phyloP scores from a whole-genome alignment of 2,113 vertebrate species.

The Synchiropus splendidus region DNA sequence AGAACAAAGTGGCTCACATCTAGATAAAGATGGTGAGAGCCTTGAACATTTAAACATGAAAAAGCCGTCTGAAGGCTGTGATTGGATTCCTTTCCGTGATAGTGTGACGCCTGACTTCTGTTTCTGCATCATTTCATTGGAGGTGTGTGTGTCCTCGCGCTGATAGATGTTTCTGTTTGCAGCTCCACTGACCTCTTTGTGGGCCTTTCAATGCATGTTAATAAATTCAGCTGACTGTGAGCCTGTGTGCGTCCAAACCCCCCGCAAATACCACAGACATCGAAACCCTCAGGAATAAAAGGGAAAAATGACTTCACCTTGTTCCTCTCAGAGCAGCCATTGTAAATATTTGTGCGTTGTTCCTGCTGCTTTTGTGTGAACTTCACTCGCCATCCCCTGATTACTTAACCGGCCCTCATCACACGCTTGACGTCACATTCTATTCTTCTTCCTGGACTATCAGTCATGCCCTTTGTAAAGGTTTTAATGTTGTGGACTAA shows the following conservation, averaged over 20 bases:
- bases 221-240: conserved; percentile 18
- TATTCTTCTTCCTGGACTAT: conserved; percentile 8
- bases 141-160: conserved; percentile 36
- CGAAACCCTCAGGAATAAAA: conserved; percentile 12
- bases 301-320: too few relatives aligned
- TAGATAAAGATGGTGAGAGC: too few relatives aligned
- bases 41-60: too few relatives aligned
- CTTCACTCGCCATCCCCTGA: conserved; percentile 14
- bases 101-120: conserved; percentile 8
- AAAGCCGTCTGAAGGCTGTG: too few relatives aligned
- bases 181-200: conserved; percentile 24
- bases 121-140: too few relatives aligned
- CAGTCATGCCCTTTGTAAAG: conserved; percentile 15
- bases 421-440: conserved; percentile 19
- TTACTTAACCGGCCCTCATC: conserved; percentile 9
- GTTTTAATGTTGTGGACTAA: conserved; percentile 27
- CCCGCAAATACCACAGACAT: conserved; percentile 27
- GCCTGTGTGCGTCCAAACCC: conserved; percentile 23
- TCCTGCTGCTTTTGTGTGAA: conserved; percentile 17
- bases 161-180: conserved; percentile 42
- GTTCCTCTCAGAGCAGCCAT: conserved; percentile 22
- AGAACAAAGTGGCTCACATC: too few relatives aligned
- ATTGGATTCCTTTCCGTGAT: conserved; percentile 30
- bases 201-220: conserved; percentile 26
- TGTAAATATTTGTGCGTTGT: conserved; percentile 35